Conservation (phyloP, 2,888 invertebrate genomes). For the Tipula unca region DNA sequence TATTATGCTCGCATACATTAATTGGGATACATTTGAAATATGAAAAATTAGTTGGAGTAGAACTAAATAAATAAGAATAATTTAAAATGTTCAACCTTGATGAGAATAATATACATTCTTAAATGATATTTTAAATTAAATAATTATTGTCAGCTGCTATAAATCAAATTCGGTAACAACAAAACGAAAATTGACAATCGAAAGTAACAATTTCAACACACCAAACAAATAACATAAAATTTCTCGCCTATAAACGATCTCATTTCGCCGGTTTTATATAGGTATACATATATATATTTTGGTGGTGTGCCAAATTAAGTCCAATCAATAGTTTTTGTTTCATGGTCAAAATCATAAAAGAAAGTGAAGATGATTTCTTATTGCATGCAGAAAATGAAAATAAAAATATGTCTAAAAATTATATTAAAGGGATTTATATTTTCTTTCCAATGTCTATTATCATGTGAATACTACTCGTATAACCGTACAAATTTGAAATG, state of each 20-base stretch:
- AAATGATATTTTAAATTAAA: background rate
- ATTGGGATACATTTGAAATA: too few relatives aligned
- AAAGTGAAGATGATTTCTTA: background rate
- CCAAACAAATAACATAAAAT: background rate
- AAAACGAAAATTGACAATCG: background rate
- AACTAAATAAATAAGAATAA: too few relatives aligned
- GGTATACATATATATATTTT: background rate
- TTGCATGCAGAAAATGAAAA: background rate
- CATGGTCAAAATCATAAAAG: background rate
- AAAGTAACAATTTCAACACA: background rate
- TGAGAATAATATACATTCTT: too few relatives aligned
- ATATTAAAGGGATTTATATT: background rate
- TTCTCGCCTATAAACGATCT: background rate
- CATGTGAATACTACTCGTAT: background rate
- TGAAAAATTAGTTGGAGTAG: too few relatives aligned
- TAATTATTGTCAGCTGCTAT: background rate
- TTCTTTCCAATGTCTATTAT: background rate
- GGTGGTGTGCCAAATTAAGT: background rate
- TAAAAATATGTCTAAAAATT: background rate
- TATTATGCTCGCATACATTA: too few relatives aligned
- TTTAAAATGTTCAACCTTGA: too few relatives aligned
- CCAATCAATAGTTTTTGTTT: background rate
- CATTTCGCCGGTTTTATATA: background rate
- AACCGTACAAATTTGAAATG: background rate
- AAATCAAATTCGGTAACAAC: background rate